Conservation (phyloP, 2,888 invertebrate genomes). For the Hedya salicella region DNA sequence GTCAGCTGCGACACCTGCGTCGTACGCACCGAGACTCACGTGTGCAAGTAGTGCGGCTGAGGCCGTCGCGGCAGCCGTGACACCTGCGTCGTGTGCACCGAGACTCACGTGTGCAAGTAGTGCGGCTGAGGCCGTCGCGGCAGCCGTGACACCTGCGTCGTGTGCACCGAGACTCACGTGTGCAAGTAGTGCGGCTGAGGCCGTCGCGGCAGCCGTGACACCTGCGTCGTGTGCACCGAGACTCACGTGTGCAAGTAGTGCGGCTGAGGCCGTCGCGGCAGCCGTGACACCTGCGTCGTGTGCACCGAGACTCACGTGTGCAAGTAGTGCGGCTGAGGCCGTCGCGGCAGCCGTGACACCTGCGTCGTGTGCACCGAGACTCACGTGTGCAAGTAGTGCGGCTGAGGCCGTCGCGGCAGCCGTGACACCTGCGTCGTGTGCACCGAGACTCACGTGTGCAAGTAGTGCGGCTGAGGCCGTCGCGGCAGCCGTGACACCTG, state of each 20-base stretch:
- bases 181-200: too few relatives aligned
- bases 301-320: too few relatives aligned
- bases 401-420: constrained; percentile 99
- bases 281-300: too few relatives aligned
- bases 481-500: constrained; percentile 96
- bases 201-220: constrained; percentile 96
- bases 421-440: too few relatives aligned
- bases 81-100: too few relatives aligned
- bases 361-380: constrained; percentile 90
- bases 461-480: too few relatives aligned
- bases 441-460: too few relatives aligned
- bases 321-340: constrained; percentile 98
- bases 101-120: constrained; percentile 95
- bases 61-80: background rate
- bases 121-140: constrained; percentile 99
- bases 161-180: too few relatives aligned
- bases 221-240: constrained; percentile 91
- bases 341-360: constrained; percentile 96
- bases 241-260: constrained; percentile 92
- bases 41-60: constrained; percentile 87
- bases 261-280: too few relatives aligned
- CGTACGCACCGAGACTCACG: constrained; percentile 90
- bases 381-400: constrained; percentile 96
- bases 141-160: too few relatives aligned
- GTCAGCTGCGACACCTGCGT: constrained; percentile 96